phyloP scores from a whole-genome alignment of 2,888 invertebrate species.

The Bhutanitis thaidina region DNA sequence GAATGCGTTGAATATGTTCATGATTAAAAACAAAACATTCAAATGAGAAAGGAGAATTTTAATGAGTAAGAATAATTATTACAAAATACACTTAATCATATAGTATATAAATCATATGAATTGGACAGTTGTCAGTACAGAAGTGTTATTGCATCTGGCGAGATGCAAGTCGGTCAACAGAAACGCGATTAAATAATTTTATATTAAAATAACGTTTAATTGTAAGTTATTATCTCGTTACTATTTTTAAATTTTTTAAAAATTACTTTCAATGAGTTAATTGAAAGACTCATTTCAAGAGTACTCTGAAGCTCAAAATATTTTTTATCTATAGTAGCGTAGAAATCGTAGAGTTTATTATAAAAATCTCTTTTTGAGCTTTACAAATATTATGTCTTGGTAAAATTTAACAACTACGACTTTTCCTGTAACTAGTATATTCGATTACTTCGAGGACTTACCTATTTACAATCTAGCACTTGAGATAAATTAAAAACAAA shows the following conservation, averaged over 20 bases:
- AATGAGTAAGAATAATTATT: no score
- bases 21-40: not conserved
- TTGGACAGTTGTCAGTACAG: no score
- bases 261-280: not conserved
- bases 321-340: conserved; percentile 6
- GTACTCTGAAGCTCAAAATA: conserved; percentile 12
- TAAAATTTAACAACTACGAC: not conserved
- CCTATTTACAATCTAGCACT: not conserved
- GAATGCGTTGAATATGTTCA: not conserved
- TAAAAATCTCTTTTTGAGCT: not conserved
- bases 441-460: not conserved
- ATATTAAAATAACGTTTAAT: not conserved
- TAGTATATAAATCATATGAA: no score
- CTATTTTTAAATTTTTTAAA: not conserved
- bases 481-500: not conserved
- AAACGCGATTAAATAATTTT: not conserved
- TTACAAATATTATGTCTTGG: conserved; percentile 1
- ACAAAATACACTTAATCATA: no score
- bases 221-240: not conserved
- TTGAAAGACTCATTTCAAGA: not conserved
- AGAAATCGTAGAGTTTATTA: conserved; percentile 8
- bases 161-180: not conserved
- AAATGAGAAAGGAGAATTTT: no score
- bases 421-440: no score
- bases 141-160: no score